These are phyloP conservation scores for Calameuta idolon DNA, from an alignment of 2,888 invertebrate species.

Conservation along the genomic window DNA sequence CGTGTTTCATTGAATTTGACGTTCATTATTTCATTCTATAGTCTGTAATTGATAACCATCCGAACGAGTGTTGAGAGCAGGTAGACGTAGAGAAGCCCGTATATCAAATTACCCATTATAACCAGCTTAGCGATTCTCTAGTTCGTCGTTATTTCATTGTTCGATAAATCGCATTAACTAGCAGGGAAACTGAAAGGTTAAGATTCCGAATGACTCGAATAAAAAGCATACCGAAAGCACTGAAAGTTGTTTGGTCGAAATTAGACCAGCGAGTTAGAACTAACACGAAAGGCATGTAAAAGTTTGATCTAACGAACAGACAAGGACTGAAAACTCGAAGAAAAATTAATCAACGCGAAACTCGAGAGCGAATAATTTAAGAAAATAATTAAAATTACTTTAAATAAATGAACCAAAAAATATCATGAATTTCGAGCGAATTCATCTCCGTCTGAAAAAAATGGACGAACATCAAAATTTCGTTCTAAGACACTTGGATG, in stretches of 20 bases:
- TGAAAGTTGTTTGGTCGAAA: background rate
- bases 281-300: too few relatives aligned
- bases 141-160: background rate
- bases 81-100: conserved; percentile 34
- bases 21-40: conserved; percentile 49
- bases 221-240: background rate
- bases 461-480: background rate
- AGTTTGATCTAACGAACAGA: background rate
- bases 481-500: background rate
- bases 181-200: background rate
- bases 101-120: conserved; percentile 62
- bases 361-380: background rate
- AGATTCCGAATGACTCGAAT: background rate
- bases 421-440: background rate
- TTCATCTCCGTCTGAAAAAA: background rate
- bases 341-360: background rate
- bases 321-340: background rate
- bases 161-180: background rate
- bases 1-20: conserved; percentile 24
- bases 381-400: background rate
- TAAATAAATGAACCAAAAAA: background rate
- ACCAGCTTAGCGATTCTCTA: conserved; percentile 34
- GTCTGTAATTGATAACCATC: conserved; percentile 57
- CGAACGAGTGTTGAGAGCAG: conserved; percentile 23
- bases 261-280: too few relatives aligned